Evolutionary conservation across 2,113 vertebrate species (phyloP), one percentile per base, ranked within the genome.

Genomic region (Paradisaea rubra): DNA sequence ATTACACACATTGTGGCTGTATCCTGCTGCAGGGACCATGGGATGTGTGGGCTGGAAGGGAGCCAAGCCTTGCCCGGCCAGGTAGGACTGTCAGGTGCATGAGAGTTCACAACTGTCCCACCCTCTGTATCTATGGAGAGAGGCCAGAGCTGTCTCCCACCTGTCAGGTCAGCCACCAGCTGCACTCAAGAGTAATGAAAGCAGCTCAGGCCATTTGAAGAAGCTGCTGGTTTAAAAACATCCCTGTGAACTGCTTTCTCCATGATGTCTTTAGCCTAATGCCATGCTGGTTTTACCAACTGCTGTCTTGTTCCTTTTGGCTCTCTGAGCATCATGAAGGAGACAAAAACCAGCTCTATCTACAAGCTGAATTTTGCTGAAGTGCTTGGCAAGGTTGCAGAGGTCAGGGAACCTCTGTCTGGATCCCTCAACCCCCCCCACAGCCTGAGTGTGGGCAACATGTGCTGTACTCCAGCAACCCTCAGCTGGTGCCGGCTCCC

Each of bases 391-490:
- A 69, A 64, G n/a, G n/a, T 35, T 7, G 3, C 42, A 72, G 6
- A 17, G 66, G 53, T 20, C 4, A 9, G 49, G 44, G 53, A 80
- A 31, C 23, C 3, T 4, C 33, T 64, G 24, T 6, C 24, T 83
- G 42, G 27, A 57, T 57, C 63, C 57, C 42, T 54, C 65, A 39
- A 8, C 1, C 0, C 3, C 3, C 7, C 8, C 16, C 2, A 0
- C 50, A 59, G 42, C 35, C 54, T 4, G 9, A 49, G 15, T 13
- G 23, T 47, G 66, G 16, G n/a, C 42, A 41, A 8, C 24, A 21
- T 0, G 0, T 7, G 4, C 24, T 41, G 25, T 41, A 16, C 37
- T 84, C 21, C 15, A 70, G 52, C 50, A 70, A 9, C 0, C 0
- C 16, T 30, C 25, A 50, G n/a, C 73, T 70, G 50, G 15, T 23